phyloP scores from a whole-genome alignment of 2,888 invertebrate genomes.

The Eupithecia subfuscata region DNA sequence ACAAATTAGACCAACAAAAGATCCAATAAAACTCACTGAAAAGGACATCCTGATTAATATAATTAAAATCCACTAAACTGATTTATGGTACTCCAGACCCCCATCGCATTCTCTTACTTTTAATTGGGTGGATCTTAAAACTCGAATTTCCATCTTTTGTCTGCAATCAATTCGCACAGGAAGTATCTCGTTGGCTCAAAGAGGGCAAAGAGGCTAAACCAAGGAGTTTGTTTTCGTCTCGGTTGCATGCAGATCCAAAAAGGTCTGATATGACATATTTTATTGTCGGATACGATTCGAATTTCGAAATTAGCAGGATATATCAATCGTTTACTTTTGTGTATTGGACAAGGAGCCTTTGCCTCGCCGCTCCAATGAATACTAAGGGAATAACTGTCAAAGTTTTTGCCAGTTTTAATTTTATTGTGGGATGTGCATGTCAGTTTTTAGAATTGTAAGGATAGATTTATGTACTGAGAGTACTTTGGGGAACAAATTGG shows the following conservation, averaged over 20 bases:
- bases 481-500: conserved; percentile 38
- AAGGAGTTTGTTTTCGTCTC: conserved; percentile 71
- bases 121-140: conserved; percentile 75
- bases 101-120: conserved; percentile 70
- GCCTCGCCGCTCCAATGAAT: conserved; percentile 54
- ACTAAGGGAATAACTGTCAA: conserved; percentile 45
- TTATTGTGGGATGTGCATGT: conserved; percentile 51
- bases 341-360: conserved; percentile 44
- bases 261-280: conserved; percentile 80
- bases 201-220: conserved; percentile 33
- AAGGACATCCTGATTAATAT: conserved; percentile 70
- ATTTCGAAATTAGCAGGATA: conserved; percentile 82
- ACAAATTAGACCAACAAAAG: conserved; percentile 56
- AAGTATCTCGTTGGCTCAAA: conserved; percentile 73
- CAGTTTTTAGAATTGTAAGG: conserved; percentile 48
- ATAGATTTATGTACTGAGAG: conserved; percentile 35
- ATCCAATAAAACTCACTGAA: conserved; percentile 55
- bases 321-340: conserved; percentile 71
- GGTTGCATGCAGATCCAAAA: conserved; percentile 64
- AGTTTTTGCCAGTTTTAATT: conserved; percentile 45
- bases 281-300: conserved; percentile 66
- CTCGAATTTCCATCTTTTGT: conserved; percentile 70
- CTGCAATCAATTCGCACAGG: conserved; percentile 66
- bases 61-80: conserved; percentile 70
- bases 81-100: conserved; percentile 70